phyloP scores from a whole-genome alignment of 2,113 vertebrate genomes.

The Corythaixoides concolor region DNA sequence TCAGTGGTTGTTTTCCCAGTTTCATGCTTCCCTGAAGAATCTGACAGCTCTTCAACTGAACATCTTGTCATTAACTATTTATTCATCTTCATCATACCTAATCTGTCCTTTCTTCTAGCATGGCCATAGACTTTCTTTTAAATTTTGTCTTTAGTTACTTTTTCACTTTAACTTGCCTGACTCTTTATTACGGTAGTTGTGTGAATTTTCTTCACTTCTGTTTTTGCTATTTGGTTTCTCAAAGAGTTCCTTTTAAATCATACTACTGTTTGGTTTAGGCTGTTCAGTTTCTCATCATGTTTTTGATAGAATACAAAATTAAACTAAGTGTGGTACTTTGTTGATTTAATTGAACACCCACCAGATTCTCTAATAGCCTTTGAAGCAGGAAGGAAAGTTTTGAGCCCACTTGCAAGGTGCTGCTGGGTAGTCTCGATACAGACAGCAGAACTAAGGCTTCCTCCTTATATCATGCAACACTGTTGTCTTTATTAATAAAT shows the following conservation, averaged over 20 bases:
- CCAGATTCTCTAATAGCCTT: neutral
- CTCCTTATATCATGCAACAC: rapidly evolving
- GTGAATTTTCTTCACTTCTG: neutral
- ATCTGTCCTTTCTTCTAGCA: neutral
- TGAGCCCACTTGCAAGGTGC: neutral
- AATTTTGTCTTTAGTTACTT: neutral
- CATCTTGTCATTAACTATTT: neutral
- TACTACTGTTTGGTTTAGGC: neutral
- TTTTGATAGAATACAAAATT: neutral
- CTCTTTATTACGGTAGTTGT: neutral
- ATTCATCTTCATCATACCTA: neutral
- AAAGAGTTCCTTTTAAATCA: neutral
- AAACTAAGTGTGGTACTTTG: neutral
- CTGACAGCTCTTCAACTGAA: neutral
- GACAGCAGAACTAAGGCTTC: neutral
- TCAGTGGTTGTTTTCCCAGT: neutral
- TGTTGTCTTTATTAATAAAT: neutral
- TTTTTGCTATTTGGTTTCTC: neutral
- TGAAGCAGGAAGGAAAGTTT: neutral
- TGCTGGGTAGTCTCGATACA: neutral
- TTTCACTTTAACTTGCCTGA: neutral
- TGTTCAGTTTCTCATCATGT: neutral
- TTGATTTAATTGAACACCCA: neutral
- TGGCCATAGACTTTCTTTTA: neutral
- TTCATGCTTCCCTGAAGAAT: neutral